These are phyloP conservation scores for Penaeus japonicus DNA, from an alignment of 1,140 invertebrate species.

Conservation along the genomic window DNA sequence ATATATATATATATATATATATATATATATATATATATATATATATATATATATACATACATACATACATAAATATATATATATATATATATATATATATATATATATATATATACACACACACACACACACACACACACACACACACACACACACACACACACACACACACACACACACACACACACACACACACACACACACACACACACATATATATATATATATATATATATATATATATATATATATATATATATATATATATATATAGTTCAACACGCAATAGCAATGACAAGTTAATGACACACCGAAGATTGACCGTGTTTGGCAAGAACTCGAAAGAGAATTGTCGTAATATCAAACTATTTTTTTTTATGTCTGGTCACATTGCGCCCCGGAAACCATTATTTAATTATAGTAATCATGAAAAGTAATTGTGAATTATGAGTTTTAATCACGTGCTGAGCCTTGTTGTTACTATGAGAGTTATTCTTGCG, in stretches of 20 bases:
- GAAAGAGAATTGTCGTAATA: no score
- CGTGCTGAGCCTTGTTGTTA: no score
- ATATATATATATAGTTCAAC: not conserved
- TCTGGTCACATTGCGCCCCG: no score
- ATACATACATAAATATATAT: not conserved
- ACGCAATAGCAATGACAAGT: no score
- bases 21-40: not conserved
- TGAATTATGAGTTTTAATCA: no score
- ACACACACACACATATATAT: not conserved
- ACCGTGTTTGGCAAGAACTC: no score
- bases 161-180: not conserved
- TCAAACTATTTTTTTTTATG: no score
- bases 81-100: not conserved
- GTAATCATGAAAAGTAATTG: no score
- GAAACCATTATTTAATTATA: no score
- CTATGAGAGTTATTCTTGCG: no score
- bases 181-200: not conserved
- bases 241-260: not conserved
- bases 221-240: not conserved
- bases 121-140: not conserved
- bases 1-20: constrained; percentile 1
- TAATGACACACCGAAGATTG: no score
- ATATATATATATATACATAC: not conserved
- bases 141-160: not conserved
- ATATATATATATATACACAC: not conserved